Base-by-base conservation (phyloP, 2,888 invertebrate genomes). In the Mesoligia furuncula region DNA sequence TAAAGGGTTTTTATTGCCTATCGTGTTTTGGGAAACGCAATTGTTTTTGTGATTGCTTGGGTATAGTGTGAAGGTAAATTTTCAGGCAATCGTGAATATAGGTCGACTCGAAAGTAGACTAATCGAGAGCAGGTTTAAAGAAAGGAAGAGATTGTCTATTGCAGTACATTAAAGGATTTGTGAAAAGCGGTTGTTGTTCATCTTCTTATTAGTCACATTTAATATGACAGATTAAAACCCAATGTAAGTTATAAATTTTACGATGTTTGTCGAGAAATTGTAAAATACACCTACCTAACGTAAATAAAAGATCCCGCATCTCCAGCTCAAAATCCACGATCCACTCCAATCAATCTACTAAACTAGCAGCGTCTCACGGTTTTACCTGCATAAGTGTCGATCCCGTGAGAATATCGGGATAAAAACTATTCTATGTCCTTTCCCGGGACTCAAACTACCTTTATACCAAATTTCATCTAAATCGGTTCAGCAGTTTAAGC, bases 1-100 rank as follows among this genome's bases (percentile, higher is more conserved):
- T 59, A 13, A 36, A 11, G 11, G 42, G n/a, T 82, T 81, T 66
- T 79, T 51, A 57, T 39, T 68, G 31, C 31, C 20, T 36, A 57
- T 31, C 48, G 76, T 59, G 27, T 77, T 64, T 73, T n/a, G 8
- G 42, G 42, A 42, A 59, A 65, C 15, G 5, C 13, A 66, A 57
- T 80, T 80, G 42, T 73, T 20, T 51, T 80, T 73, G 57, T 39
- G 48, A 80, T 73, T 65, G 48, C 11, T 65, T 42, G 1, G 17
- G 48, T 31, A 20, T n/a, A 20, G 42, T 54, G 48, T 17, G 20
- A 59, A 24, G 6, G 68, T 17, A 39, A 27, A 48, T 24, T 45
- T 0, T 24, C 2, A 9, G n/a, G 6, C 9, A 68, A 20, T 42
- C 3, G 9, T 27, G 9, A n/a, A 39, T 39, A 70, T 70, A 24